Percentiles rank a stretch among this genome's conserved stretches.
Conservation (phyloP, 2,113 vertebrate species). For the Corythoichthys intestinalis region DNA sequence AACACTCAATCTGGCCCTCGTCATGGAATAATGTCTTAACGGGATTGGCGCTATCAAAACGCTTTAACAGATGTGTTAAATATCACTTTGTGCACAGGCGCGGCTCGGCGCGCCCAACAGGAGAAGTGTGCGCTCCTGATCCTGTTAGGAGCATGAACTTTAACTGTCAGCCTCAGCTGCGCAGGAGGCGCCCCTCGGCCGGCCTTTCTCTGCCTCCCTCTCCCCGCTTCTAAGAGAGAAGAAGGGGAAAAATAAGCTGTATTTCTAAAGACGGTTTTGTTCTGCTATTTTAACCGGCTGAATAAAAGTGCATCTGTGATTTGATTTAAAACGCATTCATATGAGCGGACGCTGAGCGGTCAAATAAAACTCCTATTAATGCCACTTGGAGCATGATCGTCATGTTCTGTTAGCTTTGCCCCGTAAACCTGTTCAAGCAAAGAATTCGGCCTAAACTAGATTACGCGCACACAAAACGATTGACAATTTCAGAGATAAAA, state of each 20-base stretch:
- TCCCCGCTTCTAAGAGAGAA: constrained; percentile 25
- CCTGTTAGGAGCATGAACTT: constrained; percentile 95
- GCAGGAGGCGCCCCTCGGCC: constrained; percentile 60
- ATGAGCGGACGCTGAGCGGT: constrained; percentile 60
- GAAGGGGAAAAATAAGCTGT: constrained; percentile 74
- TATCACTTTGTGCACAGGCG: constrained; percentile 69
- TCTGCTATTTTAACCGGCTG: constrained; percentile 82
- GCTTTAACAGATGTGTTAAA: constrained; percentile 97
- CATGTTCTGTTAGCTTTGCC: constrained; percentile 63
- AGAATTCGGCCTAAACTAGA: constrained; percentile 30
- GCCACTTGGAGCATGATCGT: constrained; percentile 56
- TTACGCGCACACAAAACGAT: neutral
- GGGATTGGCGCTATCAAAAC: constrained; percentile 75
- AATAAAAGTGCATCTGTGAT: constrained; percentile 92
- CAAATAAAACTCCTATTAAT: constrained; percentile 69
- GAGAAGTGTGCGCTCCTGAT: constrained; percentile 88
- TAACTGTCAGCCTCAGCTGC: constrained; percentile 99
- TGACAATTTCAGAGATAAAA: neutral
- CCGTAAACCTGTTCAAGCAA: constrained; percentile 44
- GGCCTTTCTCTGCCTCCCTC: constrained; percentile 66
- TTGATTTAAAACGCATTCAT: constrained; percentile 91
- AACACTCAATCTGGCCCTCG: constrained; percentile 72
- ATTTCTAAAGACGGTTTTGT: constrained; percentile 91
- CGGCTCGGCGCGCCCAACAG: constrained; percentile 68
- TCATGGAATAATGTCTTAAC: constrained; percentile 75